A percentile compares a stretch with the other conserved stretches of the same genome.
Evolutionary conservation across 1,140 invertebrate species (phyloP).

Genomic region (Drosophila arizonae): DNA sequence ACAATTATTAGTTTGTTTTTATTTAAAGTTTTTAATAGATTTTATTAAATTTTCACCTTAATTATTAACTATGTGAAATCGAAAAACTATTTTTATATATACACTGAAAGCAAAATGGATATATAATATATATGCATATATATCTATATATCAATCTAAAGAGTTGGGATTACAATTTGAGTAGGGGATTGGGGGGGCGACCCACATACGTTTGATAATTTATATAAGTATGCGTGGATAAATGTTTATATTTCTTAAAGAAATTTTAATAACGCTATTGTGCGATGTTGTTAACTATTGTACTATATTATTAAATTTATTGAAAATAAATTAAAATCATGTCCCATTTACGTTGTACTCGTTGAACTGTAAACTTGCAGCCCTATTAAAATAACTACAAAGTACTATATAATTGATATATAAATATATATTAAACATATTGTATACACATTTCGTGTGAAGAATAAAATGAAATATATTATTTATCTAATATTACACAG

Average conservation of each 20-base stretch:
- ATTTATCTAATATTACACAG: no score
- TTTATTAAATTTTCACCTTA: slow-evolving; percentile 28
- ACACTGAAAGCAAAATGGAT: slow-evolving; percentile 22
- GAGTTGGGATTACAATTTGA: slow-evolving; percentile 20
- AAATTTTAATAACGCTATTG: slow-evolving; percentile 83
- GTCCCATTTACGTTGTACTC: slow-evolving; percentile 43
- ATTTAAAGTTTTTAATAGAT: slow-evolving; percentile 42
- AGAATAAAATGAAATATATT: no score
- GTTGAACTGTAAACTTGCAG: slow-evolving; percentile 32
- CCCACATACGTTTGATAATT: slow-evolving; percentile 62
- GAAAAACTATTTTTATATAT: slow-evolving; percentile 70
- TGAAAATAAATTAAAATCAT: slow-evolving; percentile 56
- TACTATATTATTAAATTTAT: slow-evolving; percentile 70
- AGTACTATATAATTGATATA: slow-evolving; percentile 30
- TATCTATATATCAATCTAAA: slow-evolving; percentile 16
- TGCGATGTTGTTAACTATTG: slow-evolving; percentile 83
- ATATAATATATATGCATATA: slow-evolving; percentile 1
- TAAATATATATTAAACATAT: slow-evolving; percentile 34
- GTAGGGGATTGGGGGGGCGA: background rate
- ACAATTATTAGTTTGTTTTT: slow-evolving; percentile 43
- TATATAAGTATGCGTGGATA: slow-evolving; percentile 73
- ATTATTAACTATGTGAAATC: slow-evolving; percentile 59
- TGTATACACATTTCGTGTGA: no score
- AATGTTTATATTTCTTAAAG: slow-evolving; percentile 83
- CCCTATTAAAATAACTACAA: slow-evolving; percentile 27